Conservation (phyloP, 2,113 vertebrate species). For the Rallus limicola region DNA sequence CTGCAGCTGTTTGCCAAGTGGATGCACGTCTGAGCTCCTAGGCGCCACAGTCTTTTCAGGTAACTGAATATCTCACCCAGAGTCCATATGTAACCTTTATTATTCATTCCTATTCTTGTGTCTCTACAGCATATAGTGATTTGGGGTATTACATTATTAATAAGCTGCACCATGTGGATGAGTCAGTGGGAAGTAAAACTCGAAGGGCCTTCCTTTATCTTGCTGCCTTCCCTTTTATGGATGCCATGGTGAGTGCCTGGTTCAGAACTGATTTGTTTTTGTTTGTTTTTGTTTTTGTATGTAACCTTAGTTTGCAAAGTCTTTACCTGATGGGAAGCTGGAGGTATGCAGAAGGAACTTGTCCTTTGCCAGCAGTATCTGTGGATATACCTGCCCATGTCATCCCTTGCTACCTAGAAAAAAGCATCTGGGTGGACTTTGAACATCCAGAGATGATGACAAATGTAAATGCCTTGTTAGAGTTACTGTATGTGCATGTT, state of each 20-base stretch:
- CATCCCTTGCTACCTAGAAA: background rate
- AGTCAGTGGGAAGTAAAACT: conserved; percentile 94
- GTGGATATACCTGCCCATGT: background rate
- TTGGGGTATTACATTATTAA: conserved; percentile 98
- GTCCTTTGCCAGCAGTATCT: background rate
- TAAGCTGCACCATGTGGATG: conserved; percentile 97
- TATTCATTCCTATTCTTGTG: background rate
- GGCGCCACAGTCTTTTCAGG: background rate
- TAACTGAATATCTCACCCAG: background rate
- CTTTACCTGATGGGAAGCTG: background rate
- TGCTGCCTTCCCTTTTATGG: conserved; percentile 94
- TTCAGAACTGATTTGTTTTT: background rate
- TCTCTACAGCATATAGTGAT: conserved; percentile 86
- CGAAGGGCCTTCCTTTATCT: conserved; percentile 95
- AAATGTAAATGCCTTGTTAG: background rate
- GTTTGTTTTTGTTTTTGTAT: background rate
- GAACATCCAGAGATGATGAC: background rate
- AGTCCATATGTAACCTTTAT: background rate
- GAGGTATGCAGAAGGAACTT: background rate
- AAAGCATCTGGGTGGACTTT: background rate
- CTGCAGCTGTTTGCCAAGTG: conserved; percentile 9
- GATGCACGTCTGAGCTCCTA: background rate
- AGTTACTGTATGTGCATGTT: background rate
- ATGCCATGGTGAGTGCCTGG: conserved; percentile 90
- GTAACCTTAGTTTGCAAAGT: background rate